These are phyloP conservation scores for Panthera tigris DNA, from an alignment of 2,113 vertebrate genomes.

Conservation along the genomic window DNA sequence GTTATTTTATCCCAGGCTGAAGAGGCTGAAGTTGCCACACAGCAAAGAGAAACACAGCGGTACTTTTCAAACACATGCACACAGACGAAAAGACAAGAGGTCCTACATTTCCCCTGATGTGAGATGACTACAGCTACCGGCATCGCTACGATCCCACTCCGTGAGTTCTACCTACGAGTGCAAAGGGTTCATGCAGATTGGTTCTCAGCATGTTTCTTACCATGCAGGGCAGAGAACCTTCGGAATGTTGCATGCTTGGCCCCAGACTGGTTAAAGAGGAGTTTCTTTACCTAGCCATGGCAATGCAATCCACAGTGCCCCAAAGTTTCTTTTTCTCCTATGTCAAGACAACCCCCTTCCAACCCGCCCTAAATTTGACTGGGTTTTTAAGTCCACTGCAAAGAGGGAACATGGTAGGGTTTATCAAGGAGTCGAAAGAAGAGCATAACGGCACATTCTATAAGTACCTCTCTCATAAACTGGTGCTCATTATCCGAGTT, in stretches of 20 bases:
- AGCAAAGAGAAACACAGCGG: slow-evolving; percentile 80
- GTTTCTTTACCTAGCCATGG: not conserved
- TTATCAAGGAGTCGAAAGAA: not conserved
- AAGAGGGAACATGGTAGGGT: not conserved
- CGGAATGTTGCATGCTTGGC: slow-evolving; percentile 80
- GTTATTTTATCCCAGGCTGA: slow-evolving; percentile 68
- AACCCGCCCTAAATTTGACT: not conserved
- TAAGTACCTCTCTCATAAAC: not conserved
- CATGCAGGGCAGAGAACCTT: slow-evolving; percentile 86
- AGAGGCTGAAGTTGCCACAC: slow-evolving; percentile 84
- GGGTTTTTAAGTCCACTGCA: not conserved
- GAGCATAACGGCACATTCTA: not conserved
- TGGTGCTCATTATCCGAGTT: not conserved
- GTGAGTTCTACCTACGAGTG: slow-evolving; percentile 71
- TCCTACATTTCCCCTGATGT: slow-evolving; percentile 59
- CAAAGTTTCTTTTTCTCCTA: not conserved
- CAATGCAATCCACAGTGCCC: not conserved
- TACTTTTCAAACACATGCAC: slow-evolving; percentile 84
- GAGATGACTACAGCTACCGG: slow-evolving; percentile 75
- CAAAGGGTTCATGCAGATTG: slow-evolving; percentile 84
- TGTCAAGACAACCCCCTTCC: not conserved
- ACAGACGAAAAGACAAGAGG: slow-evolving; percentile 70
- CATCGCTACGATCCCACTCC: slow-evolving; percentile 61
- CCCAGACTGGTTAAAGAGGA: slow-evolving; percentile 78
- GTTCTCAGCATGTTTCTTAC: slow-evolving; percentile 82